phyloP scores from a whole-genome alignment of 2,797 vertebrate species.

The Neoniphon sammara region DNA sequence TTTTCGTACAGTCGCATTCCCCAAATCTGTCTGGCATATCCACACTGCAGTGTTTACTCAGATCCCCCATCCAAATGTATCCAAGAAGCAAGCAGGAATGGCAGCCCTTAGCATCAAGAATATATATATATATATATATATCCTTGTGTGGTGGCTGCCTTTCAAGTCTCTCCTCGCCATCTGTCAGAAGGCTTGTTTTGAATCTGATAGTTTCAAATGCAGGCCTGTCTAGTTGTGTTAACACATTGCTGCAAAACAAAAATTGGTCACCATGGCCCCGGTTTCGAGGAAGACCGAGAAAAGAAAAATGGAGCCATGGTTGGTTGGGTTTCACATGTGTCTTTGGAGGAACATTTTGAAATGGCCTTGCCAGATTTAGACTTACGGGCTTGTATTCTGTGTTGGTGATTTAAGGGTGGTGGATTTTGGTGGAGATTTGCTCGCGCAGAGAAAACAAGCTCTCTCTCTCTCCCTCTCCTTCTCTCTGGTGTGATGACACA shows the following conservation, averaged over 20 bases:
- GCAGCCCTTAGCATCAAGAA: slow-evolving; percentile 41
- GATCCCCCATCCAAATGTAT: slow-evolving; percentile 35
- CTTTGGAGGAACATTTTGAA: slow-evolving; percentile 62
- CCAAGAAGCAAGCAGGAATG: slow-evolving; percentile 49
- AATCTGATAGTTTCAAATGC: slow-evolving; percentile 33
- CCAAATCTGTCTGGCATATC: slow-evolving; percentile 46
- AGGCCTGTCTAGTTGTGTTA: slow-evolving; percentile 26
- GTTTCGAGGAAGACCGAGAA: slow-evolving; percentile 19
- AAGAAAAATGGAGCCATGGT: slow-evolving; percentile 30
- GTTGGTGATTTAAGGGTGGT: slow-evolving; percentile 64
- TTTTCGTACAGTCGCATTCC: slow-evolving; percentile 36
- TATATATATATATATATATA: not conserved
- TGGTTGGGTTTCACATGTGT: slow-evolving; percentile 45
- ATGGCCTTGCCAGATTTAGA: slow-evolving; percentile 54
- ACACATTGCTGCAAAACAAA: slow-evolving; percentile 27
- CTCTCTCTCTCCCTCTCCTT: slow-evolving; percentile 58
- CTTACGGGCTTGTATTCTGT: slow-evolving; percentile 57
- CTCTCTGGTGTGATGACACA: slow-evolving; percentile 44
- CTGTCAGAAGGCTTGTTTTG: slow-evolving; percentile 38
- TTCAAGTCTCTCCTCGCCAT: slow-evolving; percentile 29
- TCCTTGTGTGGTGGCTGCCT: slow-evolving; percentile 11
- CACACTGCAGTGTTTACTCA: slow-evolving; percentile 47
- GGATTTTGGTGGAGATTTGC: slow-evolving; percentile 60
- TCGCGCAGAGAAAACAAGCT: slow-evolving; percentile 61
- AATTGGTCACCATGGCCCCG: slow-evolving; percentile 26